Percentiles rank a stretch among this genome's conserved stretches.
These are phyloP conservation scores for Temnothorax nylanderi DNA, from an alignment of 1,140 invertebrate species.

Conservation along the genomic window DNA sequence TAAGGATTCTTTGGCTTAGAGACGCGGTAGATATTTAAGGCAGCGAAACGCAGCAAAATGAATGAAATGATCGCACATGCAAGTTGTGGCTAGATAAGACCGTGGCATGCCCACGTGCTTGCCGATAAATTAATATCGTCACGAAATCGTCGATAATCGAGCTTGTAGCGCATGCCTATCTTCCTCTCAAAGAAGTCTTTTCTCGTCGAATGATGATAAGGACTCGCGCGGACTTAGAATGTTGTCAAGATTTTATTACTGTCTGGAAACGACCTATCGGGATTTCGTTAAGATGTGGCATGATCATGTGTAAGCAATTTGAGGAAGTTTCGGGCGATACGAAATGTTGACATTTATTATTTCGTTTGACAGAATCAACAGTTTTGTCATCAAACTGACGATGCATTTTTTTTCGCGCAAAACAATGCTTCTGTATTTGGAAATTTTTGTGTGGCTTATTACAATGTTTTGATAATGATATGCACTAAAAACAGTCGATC, in stretches of 20 bases:
- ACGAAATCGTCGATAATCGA: constrained; percentile 60
- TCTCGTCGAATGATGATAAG: background rate
- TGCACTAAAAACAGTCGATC: background rate
- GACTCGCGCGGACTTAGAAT: background rate
- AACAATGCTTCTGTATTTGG: background rate
- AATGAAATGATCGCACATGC: constrained; percentile 1
- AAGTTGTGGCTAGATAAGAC: constrained; percentile 16
- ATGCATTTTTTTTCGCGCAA: background rate
- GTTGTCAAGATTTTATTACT: constrained; percentile 20
- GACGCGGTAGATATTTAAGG: background rate
- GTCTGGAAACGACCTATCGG: constrained; percentile 5
- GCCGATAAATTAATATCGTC: constrained; percentile 69
- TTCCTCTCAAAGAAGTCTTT: background rate
- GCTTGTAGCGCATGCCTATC: background rate
- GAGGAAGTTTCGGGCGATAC: background rate
- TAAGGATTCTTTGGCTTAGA: background rate
- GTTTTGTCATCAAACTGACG: constrained; percentile 21
- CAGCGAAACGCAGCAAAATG: constrained; percentile 6
- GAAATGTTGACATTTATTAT: background rate
- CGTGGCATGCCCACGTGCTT: constrained; percentile 31
- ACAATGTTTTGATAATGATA: background rate
- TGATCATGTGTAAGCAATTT: constrained; percentile 29
- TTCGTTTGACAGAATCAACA: background rate
- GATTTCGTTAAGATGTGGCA: background rate
- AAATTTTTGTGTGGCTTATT: background rate